Base-by-base conservation (phyloP, 30 jellyfish, hydroid and myxozoan species). In the Turritopsis dohrnii region DNA sequence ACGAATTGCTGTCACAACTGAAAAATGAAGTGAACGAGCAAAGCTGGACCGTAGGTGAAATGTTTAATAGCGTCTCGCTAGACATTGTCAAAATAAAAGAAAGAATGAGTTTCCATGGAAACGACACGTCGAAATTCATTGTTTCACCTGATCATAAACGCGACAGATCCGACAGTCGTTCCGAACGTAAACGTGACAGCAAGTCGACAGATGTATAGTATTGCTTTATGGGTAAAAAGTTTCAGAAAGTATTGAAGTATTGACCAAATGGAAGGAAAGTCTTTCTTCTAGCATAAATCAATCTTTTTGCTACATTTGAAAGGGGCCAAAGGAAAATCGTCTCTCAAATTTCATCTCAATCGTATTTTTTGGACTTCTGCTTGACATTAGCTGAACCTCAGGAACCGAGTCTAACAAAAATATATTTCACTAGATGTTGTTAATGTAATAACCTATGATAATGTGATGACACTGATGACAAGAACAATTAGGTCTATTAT, bases 71-170 rank as follows among this genome's bases (percentile, higher is more conserved):
- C 72, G 76, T 71, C 29, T 82, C 89, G 0, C 71, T 82, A 18
- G 81, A 72, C 30, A 82, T 82, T 27, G 83, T 82, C 28, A 66
- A 82, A 21, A 66, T 82, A 28, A 82, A 82, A 54, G 89, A 82
- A 54, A 66, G 83, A 25, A 16, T 18, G 65, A 53, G 71, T 60
- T 77, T 77, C 53, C 81, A 80, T 28, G 79, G 54, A 65, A 41
- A 41, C 60, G 76, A 80, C 29, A 53, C 54, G 31, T 23, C 30
- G 19, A 69, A 69, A 27, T 69, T n/a, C 30, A n/a, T 69, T 23
- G 77, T 23, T 27, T n/a, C 77, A 0, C 77, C 77, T 69, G 77
- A 69, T n/a, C 77, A 69, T 9, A 27, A 27, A 69, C 60, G 60
- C 60, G 60, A 41, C 60, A 41, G 60, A 13, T 41, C 60, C 60